phyloP scores from a whole-genome alignment of 1,140 invertebrate genomes.

The Drosophila sproati region DNA sequence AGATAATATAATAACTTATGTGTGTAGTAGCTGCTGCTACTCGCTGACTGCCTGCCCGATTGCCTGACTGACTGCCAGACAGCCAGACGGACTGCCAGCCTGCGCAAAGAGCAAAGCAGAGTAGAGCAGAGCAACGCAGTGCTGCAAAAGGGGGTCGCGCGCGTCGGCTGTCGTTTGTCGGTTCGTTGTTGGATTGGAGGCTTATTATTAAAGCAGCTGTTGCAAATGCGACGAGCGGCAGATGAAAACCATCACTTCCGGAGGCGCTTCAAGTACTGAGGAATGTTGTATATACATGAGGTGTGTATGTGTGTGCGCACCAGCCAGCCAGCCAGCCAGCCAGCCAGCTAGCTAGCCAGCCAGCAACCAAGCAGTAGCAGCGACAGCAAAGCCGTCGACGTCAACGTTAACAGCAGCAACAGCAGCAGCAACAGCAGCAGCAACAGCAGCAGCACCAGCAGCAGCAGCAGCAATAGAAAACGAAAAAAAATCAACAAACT shows the following conservation, averaged over 20 bases:
- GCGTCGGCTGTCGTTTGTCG: not conserved
- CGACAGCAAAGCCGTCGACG: constrained; percentile 3
- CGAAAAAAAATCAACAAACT: constrained; percentile 45
- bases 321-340: not conserved
- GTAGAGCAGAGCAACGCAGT: not conserved
- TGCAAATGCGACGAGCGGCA: constrained; percentile 67
- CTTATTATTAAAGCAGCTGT: constrained; percentile 48
- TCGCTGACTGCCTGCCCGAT: not conserved
- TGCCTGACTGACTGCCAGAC: not conserved
- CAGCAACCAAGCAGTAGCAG: constrained; percentile 9
- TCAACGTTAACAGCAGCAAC: constrained; percentile 13
- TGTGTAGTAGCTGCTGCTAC: not conserved
- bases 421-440: constrained; percentile 5
- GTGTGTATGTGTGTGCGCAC: constrained; percentile 21
- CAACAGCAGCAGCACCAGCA: constrained; percentile 3
- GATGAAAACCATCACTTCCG: constrained; percentile 84
- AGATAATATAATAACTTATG: constrained; percentile 3
- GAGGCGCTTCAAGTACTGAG: constrained; percentile 84
- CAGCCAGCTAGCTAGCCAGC: too few species aligned
- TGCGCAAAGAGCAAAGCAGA: not conserved
- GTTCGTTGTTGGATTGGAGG: not conserved
- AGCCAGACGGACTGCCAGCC: too few species aligned
- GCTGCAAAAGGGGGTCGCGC: not conserved
- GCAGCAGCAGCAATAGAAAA: constrained; percentile 28
- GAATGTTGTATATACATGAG: constrained; percentile 78